phyloP scores from a whole-genome alignment of 1,140 invertebrate genomes.

The Drosophila santomea region DNA sequence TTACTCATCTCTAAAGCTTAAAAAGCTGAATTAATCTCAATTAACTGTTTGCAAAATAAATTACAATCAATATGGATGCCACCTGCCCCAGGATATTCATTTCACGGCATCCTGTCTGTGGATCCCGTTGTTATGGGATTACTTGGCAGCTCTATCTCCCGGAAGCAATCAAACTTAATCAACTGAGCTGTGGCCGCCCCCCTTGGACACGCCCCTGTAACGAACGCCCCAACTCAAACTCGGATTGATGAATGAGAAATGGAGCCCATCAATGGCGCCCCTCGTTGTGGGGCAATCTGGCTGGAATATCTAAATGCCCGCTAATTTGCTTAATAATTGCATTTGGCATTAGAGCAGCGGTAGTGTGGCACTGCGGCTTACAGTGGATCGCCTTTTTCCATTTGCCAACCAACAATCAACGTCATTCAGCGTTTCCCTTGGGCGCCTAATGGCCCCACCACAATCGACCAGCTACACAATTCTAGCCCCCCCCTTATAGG shows the following conservation, averaged over 20 bases:
- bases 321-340: constrained; percentile 82
- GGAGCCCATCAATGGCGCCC: constrained; percentile 64
- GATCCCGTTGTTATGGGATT: constrained; percentile 7
- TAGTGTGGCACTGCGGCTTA: constrained; percentile 1
- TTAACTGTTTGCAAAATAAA: background rate
- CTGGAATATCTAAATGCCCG: constrained; percentile 72
- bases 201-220: background rate
- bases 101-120: constrained; percentile 4
- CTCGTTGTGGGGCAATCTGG: constrained; percentile 63
- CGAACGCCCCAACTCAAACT: background rate
- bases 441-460: constrained; percentile 62
- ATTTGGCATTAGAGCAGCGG: constrained; percentile 66
- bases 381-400: constrained; percentile 59
- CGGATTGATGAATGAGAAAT: constrained; percentile 66
- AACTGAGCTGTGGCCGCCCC: constrained; percentile 34
- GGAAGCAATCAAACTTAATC: constrained; percentile 71
- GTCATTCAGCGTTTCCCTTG: constrained; percentile 55
- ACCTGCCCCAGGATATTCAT: constrained; percentile 11
- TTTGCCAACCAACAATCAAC: constrained; percentile 70
- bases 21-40: background rate
- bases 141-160: constrained; percentile 38
- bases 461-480: constrained; percentile 2
- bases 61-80: background rate
- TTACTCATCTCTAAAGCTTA: background rate
- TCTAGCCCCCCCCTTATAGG: too few species aligned